Base-by-base conservation (phyloP, 2,888 invertebrate species). In the Ecliptopera silaceata region DNA sequence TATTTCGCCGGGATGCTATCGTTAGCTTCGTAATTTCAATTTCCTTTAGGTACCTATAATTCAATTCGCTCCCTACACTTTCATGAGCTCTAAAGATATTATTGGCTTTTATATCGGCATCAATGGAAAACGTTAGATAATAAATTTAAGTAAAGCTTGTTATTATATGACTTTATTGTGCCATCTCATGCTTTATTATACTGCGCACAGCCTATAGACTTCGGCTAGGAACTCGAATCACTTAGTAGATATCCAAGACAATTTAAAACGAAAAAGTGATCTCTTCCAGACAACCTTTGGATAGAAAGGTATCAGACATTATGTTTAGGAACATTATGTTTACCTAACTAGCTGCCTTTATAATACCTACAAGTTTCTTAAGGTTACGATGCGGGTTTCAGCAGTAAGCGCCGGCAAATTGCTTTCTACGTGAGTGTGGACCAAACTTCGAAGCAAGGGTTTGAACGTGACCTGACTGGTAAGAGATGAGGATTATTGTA, bases 371-470 rank as follows among this genome's bases (percentile, higher is more conserved):
- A 3, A 8, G 6, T 2, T 2, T 12, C 34, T 13, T 15, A 26
- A 6, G 26, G 26, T 38, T 17, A 38, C 38, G 17, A 38, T 38
- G 13, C 15, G 36, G 36, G 36, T 36, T 36, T 15, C 36, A 3
- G 15, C 36, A 15, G 39, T 18, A 49, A 22, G 36, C 17, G 17
- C 12, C 13, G 38, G 36, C 10, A 44, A 38, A 38, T 38, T 29
- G 51, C 11, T 38, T 44, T 29, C 29, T 38, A 20, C 43, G n/a
- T 36, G n/a, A 51, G 18, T 17, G 12, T 17, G 10, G 18, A 10
- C 38, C 4, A 64, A 73, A 73, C 66, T 71, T 71, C 57, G 64
- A 34, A 68, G 59, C 57, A 44, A 57, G 63, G 68, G 69, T 71
- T 64, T 61, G 45, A 64, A 61, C 66, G 66, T 67, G 69, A 64